Percentiles rank a stretch among this genome's conserved stretches.
These are phyloP conservation scores for Erebia palarica DNA, from an alignment of 2,888 invertebrate genomes.

Conservation along the genomic window DNA sequence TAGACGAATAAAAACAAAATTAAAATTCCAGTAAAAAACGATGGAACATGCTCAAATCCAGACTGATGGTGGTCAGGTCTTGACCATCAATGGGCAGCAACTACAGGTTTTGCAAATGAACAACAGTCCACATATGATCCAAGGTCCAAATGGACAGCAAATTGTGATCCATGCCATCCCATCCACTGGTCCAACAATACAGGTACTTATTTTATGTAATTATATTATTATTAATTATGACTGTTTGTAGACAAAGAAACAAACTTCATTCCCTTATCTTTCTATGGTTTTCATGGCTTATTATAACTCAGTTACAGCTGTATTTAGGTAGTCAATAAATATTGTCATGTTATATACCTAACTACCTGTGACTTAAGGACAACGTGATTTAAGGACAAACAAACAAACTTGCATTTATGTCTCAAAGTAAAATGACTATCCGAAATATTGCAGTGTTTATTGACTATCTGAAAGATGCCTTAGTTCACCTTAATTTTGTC, in stretches of 20 bases:
- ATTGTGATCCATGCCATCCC: constrained; percentile 87
- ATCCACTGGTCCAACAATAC: constrained; percentile 82
- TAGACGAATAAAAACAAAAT: not conserved
- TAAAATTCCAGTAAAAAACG: constrained; percentile 45
- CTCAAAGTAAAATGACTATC: too few species aligned
- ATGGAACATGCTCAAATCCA: constrained; percentile 84
- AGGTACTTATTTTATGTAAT: constrained; percentile 60
- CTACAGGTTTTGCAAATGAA: constrained; percentile 83
- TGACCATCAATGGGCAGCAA: constrained; percentile 84
- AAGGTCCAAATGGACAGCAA: constrained; percentile 86
- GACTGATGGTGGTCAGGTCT: constrained; percentile 85
- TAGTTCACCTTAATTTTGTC: constrained; percentile 1
- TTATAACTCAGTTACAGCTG: too few species aligned
- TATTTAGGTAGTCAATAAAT: too few species aligned
- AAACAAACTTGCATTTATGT: too few species aligned
- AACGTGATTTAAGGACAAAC: too few species aligned
- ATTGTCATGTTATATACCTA: too few species aligned
- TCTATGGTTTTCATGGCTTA: too few species aligned
- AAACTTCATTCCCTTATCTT: too few species aligned
- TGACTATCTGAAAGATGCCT: not conserved
- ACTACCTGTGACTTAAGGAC: too few species aligned
- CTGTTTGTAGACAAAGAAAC: too few species aligned
- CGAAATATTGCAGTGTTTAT: not conserved
- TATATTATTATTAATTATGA: too few species aligned
- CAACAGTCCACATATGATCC: constrained; percentile 83